A percentile compares a stretch with the other conserved stretches of the same genome.
These are phyloP conservation scores for Martes martes DNA, from an alignment of 2,113 vertebrate species.

Conservation along the genomic window DNA sequence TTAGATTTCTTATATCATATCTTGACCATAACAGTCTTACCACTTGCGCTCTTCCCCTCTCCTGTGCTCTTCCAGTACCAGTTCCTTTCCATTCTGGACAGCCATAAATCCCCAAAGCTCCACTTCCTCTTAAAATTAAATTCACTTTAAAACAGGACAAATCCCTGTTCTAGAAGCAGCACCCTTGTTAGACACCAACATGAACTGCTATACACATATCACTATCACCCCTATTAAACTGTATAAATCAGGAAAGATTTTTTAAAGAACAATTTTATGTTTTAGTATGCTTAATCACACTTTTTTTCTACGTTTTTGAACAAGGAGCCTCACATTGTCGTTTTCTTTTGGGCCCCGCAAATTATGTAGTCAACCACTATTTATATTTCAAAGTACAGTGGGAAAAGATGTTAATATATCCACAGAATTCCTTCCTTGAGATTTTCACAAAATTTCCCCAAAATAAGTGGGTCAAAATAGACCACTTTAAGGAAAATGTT, in stretches of 20 bases:
- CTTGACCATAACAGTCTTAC: background rate
- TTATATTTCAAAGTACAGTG: background rate
- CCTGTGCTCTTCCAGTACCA: background rate
- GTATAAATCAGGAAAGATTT: background rate
- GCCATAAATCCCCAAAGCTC: background rate
- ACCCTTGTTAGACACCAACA: background rate
- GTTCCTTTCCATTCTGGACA: background rate
- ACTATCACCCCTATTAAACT: background rate
- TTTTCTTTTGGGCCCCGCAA: background rate
- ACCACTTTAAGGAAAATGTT: background rate
- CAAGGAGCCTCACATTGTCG: background rate
- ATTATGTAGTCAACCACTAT: background rate
- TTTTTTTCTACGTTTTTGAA: background rate
- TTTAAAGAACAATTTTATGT: background rate
- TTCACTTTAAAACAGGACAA: background rate
- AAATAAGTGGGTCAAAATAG: background rate
- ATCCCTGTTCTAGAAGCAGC: background rate
- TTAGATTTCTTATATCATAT: background rate
- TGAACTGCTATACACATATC: background rate
- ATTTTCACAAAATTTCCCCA: background rate
- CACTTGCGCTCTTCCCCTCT: background rate
- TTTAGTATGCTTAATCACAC: background rate
- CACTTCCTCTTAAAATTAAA: background rate
- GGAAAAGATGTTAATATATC: background rate
- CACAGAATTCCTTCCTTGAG: background rate